Evolutionary conservation across 2,888 invertebrate species (phyloP).

Genomic region (Chaetogeoica ovagalla): DNA sequence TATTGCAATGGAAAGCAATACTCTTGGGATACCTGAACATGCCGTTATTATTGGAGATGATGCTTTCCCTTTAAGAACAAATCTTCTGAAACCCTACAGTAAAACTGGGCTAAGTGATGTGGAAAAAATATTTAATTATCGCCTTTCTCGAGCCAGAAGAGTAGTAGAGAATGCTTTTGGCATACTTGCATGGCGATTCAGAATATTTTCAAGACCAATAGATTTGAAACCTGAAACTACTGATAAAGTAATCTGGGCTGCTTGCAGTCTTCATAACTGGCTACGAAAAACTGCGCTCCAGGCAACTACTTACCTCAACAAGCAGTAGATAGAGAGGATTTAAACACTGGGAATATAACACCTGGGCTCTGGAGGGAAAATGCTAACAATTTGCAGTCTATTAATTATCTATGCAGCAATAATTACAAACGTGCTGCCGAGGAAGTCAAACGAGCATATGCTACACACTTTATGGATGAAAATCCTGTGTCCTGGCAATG

Average conservation of each 20-base stretch:
- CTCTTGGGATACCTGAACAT: constrained; percentile 36
- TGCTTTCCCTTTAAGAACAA: constrained; percentile 13
- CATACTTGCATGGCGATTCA: constrained; percentile 17
- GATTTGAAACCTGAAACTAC: constrained; percentile 12
- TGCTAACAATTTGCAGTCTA: not conserved
- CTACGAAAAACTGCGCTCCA: constrained; percentile 7
- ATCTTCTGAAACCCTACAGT: constrained; percentile 36
- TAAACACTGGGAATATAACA: not conserved
- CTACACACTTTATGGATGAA: not conserved
- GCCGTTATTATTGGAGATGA: constrained; percentile 28
- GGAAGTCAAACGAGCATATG: not conserved
- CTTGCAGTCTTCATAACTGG: constrained; percentile 10
- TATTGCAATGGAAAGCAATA: constrained; percentile 43
- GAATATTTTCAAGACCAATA: constrained; percentile 22
- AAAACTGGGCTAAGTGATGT: not conserved
- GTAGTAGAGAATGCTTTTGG: constrained; percentile 41
- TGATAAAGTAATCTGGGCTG: constrained; percentile 11
- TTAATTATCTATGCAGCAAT: not conserved
- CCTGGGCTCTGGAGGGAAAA: not conserved
- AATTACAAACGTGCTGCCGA: constrained; percentile 6
- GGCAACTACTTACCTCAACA: not conserved
- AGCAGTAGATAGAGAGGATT: constrained; percentile 5
- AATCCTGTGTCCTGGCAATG: not conserved
- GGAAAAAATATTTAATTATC: constrained; percentile 35
- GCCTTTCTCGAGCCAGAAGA: constrained; percentile 25